Base-by-base conservation (phyloP, 1,140 invertebrate genomes). In the Saccostrea glomerata region DNA sequence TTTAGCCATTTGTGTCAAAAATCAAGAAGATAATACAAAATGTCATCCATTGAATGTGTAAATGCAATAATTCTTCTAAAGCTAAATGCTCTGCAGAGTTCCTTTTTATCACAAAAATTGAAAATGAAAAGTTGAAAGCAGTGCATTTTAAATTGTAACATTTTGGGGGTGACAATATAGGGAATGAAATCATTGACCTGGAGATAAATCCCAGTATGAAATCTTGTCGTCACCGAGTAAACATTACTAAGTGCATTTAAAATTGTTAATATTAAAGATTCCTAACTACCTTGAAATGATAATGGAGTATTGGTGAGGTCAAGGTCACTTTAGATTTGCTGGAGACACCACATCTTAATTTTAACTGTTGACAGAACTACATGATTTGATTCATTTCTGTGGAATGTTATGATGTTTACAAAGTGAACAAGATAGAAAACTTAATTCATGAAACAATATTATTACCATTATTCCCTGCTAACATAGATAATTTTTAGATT, bases 281-380 rank as follows among this genome's bases (percentile, higher is more conserved):
- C 70, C 25, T 77, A 25, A 77, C 70, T 77, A 77, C 70, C 70
- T 77, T 77, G 70, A 30, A 77, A 77, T 77, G 70, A 77, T 77
- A 30, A 77, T 77, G 70, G 70, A 77, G 25, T 25, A 36, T 77
- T 77, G 25, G 15, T 77, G 30, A 77, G 23, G 70, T 77, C 70
- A 77, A 77, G 70, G 70, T 77, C 9, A 17, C 25, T 36, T 30
- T 77, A 77, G 23, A 77, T 77, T 25, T 77, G 15, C 4, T 77
- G 11, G 25, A 36, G 70, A 30, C 70, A 36, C 58, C 12, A 60
- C 58, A 60, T 17, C 17, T n/a, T 17, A 17, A 6, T 6, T 63
- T 63, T n/a, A 63, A 63, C n/a, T 63, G 58, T 63, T 17, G 58
- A 63, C 58, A 63, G n/a, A 63, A 63, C 17, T 6, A 63, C 58